phyloP scores from a whole-genome alignment of 2,113 vertebrate genomes.

The Anser brachyrhynchus region DNA sequence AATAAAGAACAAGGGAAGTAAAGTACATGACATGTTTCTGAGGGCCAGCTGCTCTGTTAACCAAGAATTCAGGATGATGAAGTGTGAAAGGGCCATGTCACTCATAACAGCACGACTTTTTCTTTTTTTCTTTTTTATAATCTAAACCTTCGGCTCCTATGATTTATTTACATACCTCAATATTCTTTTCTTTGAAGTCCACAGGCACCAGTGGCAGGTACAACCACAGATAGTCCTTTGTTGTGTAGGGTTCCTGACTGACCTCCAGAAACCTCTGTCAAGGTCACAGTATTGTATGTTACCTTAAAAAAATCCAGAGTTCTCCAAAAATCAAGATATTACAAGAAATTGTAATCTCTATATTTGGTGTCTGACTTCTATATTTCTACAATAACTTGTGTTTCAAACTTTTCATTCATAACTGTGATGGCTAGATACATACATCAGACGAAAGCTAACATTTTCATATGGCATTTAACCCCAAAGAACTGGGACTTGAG shows the following conservation, averaged over 20 bases:
- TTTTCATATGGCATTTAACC: not conserved
- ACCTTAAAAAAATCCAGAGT: not conserved
- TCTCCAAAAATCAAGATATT: not conserved
- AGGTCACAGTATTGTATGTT: not conserved
- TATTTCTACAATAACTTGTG: not conserved
- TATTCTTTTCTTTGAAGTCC: conserved; percentile 31
- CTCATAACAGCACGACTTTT: not conserved
- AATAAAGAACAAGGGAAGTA: conserved; percentile 20
- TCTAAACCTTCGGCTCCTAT: not conserved
- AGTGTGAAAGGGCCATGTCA: not conserved
- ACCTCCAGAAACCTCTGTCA: not conserved
- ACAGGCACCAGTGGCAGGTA: not conserved
- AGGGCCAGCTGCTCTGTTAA: conserved; percentile 7
- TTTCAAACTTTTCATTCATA: not conserved
- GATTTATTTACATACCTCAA: conserved; percentile 31
- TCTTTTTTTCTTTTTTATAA: not conserved
- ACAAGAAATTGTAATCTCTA: not conserved
- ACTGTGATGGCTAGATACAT: not conserved
- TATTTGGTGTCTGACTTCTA: not conserved
- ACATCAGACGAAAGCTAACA: not conserved
- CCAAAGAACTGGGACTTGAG: fast-evolving
- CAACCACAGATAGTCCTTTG: not conserved
- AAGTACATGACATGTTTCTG: not conserved
- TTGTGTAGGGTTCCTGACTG: not conserved
- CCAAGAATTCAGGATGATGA: not conserved